Base-by-base conservation (phyloP, 2,797 vertebrate genomes). In the Phalanger gymnotis region DNA sequence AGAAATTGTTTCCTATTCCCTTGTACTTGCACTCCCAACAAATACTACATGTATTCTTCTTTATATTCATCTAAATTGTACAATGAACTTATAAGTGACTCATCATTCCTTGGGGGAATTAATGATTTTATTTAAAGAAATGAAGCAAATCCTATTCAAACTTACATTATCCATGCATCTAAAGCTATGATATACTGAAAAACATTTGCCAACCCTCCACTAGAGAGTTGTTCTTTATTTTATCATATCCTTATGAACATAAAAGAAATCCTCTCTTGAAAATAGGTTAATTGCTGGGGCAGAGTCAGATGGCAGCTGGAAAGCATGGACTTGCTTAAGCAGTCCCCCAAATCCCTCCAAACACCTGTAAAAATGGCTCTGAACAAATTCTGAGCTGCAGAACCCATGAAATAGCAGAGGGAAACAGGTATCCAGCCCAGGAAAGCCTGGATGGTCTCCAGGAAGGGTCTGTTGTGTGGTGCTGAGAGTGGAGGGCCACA, bases 1-100 rank as follows among this genome's bases (percentile, higher is more conserved):
- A 90, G 25, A 25, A 89, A 94, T 95, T 95, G 92, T 95, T 95
- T 93, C 95, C 94, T 94, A 94, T 56, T 94, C 94, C 95, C 92
- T 96, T 94, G 81, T 92, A 61, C 66, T 54, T 94, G 81, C 91
- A 61, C 66, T 54, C 95, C 90, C 66, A 94, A 94, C 58, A 53
- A 93, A 97, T 92, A 92, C 47, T 94, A 25, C 56, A 61, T 34
- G 40, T 92, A 92, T 92, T 89, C 61, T 92, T 96, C 22, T 40
- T 95, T 93, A 93, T 91, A 51, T 94, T 89, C 95, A 92, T n/a
- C 56, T 73, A 55, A 94, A 94, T 93, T 56, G 81, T 94, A 40
- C 40, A 96, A 92, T 95, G 90, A 90, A 53, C 92, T 96, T 92
- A 94, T 47, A 81, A 90, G 55, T 90, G 92, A 19, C 30, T 14